phyloP scores from a whole-genome alignment of 2,888 invertebrate genomes.

The Euplexia lucipara region DNA sequence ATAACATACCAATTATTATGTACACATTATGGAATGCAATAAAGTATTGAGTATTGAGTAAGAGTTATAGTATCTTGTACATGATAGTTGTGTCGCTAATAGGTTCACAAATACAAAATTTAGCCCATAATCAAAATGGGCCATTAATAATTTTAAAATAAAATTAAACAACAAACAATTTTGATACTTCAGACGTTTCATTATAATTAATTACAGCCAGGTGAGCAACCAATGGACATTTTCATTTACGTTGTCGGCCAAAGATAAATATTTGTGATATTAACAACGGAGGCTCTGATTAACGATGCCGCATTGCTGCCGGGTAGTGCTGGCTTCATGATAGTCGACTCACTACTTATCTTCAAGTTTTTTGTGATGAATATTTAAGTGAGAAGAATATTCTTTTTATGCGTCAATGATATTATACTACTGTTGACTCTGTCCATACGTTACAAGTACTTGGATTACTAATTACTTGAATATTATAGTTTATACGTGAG shows the following conservation, averaged over 20 bases:
- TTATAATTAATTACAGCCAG: slow-evolving; percentile 68
- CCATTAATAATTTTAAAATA: slow-evolving; percentile 41
- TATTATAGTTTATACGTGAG: not conserved
- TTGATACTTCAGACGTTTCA: slow-evolving; percentile 60
- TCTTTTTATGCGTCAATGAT: not conserved
- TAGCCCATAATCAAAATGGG: slow-evolving; percentile 16
- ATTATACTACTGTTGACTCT: too few species aligned
- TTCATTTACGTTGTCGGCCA: slow-evolving; percentile 73
- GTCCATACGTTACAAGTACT: not conserved
- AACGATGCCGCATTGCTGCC: slow-evolving; percentile 81
- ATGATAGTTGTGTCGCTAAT: slow-evolving; percentile 3
- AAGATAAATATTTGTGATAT: slow-evolving; percentile 84
- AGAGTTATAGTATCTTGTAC: too few species aligned
- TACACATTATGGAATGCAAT: too few species aligned
- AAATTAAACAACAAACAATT: slow-evolving; percentile 51
- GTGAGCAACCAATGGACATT: slow-evolving; percentile 73
- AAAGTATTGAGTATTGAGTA: too few species aligned
- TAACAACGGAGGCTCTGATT: slow-evolving; percentile 79
- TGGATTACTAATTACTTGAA: not conserved
- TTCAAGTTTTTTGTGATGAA: not conserved
- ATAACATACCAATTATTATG: too few species aligned
- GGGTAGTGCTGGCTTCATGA: slow-evolving; percentile 61
- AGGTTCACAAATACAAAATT: slow-evolving; percentile 1
- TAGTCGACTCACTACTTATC: slow-evolving; percentile 15
- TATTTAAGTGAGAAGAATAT: not conserved